phyloP scores from a whole-genome alignment of 2,888 invertebrate species.

The Dryocosmus kuriphilus region DNA sequence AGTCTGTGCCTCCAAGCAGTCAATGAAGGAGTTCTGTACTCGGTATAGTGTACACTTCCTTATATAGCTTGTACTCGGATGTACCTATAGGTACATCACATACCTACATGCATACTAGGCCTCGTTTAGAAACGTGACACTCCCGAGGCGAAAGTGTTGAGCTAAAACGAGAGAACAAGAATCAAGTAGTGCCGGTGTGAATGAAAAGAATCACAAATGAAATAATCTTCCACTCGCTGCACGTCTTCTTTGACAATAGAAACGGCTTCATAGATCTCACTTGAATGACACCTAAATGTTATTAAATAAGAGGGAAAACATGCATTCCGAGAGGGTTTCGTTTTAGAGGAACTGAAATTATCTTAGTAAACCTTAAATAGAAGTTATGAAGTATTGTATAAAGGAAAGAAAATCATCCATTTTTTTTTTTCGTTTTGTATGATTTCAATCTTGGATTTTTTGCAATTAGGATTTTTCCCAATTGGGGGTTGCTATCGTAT shows the following conservation, averaged over 20 bases:
- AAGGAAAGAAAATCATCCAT: no score
- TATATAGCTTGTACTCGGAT: no score
- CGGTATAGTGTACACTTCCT: background rate
- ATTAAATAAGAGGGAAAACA: background rate
- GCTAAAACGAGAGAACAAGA: conserved; percentile 13
- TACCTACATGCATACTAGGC: background rate
- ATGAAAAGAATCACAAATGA: conserved; percentile 26
- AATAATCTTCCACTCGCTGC: conserved; percentile 14
- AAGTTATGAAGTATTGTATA: no score
- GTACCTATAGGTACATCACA: conserved; percentile 4
- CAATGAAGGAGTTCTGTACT: conserved; percentile 25
- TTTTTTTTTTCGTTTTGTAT: no score
- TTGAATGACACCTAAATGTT: background rate
- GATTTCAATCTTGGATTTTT: no score
- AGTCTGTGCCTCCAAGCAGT: conserved; percentile 23
- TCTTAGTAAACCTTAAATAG: no score
- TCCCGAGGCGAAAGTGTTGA: conserved; percentile 17
- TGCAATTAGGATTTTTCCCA: no score
- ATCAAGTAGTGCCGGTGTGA: conserved; percentile 1
- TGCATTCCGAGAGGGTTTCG: background rate
- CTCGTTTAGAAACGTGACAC: conserved; percentile 32
- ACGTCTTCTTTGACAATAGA: background rate
- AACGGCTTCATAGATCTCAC: background rate
- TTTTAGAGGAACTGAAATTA: background rate
- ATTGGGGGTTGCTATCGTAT: no score